phyloP scores from a whole-genome alignment of 2,797 vertebrate genomes.

The Cryptoblepharus egeriae region DNA sequence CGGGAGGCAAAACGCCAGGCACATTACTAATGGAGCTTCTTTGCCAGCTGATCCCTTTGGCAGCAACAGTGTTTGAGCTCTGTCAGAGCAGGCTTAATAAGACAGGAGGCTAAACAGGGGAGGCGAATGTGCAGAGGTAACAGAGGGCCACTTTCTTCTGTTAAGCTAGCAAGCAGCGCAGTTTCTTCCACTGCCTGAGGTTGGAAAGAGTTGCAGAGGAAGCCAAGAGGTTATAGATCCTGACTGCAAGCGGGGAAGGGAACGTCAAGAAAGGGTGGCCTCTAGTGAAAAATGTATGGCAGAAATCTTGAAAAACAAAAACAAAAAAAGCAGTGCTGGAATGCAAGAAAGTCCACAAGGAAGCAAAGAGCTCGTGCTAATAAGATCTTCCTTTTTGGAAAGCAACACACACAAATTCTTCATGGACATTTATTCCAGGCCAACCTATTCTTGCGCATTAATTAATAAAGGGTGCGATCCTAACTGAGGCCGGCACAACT shows the following conservation, averaged over 20 bases:
- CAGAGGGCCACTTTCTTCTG: constrained; percentile 22
- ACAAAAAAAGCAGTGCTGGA: background rate
- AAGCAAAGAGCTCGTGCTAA: constrained; percentile 29
- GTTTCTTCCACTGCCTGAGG: background rate
- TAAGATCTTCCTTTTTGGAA: background rate
- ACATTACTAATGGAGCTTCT: constrained; percentile 41
- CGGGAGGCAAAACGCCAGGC: constrained; percentile 58
- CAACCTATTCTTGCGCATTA: background rate
- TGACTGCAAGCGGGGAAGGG: background rate
- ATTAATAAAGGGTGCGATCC: background rate
- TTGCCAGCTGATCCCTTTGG: constrained; percentile 52
- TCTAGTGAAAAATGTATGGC: constrained; percentile 13
- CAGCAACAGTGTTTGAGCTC: constrained; percentile 21
- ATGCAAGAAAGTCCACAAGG: accelerated
- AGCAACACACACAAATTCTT: constrained; percentile 43
- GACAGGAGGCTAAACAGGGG: constrained; percentile 14
- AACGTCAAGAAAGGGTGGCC: background rate
- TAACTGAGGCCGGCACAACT: too few species aligned
- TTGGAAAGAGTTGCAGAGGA: constrained; percentile 17
- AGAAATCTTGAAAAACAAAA: background rate
- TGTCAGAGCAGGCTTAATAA: constrained; percentile 32
- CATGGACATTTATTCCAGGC: background rate
- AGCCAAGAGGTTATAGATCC: background rate
- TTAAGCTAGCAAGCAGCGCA: accelerated
- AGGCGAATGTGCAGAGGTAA: background rate